Conservation (phyloP, 2,797 vertebrate species). For the Pseudomugil tenellus region DNA sequence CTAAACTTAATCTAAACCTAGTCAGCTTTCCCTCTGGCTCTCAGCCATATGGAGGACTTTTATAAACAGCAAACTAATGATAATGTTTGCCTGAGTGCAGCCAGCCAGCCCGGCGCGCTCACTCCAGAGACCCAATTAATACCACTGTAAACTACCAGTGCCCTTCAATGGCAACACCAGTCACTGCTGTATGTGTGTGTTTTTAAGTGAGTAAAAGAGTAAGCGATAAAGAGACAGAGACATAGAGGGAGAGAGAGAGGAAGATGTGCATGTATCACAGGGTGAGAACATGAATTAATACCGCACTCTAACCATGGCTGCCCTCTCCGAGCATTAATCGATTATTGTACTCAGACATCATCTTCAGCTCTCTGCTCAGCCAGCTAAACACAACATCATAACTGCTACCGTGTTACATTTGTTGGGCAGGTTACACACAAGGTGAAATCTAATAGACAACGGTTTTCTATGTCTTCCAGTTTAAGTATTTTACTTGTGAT, state of each 20-base stretch:
- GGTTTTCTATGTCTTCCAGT: background rate
- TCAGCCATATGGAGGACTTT: slow-evolving; percentile 41
- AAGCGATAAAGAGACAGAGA: too few relatives aligned
- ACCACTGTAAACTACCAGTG: slow-evolving; percentile 64
- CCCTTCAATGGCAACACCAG: slow-evolving; percentile 62
- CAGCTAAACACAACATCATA: slow-evolving; percentile 21
- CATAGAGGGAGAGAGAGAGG: background rate
- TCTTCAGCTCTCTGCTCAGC: slow-evolving; percentile 40
- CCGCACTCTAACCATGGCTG: slow-evolving; percentile 27
- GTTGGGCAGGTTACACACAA: background rate
- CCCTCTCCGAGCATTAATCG: slow-evolving; percentile 39
- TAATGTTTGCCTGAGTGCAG: slow-evolving; percentile 67
- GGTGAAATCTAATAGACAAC: background rate
- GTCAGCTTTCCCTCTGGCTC: slow-evolving; percentile 38
- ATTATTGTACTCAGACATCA: slow-evolving; percentile 46
- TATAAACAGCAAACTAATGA: slow-evolving; percentile 62
- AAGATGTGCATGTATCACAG: slow-evolving; percentile 31
- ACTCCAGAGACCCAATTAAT: slow-evolving; percentile 82
- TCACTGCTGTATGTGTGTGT: slow-evolving; percentile 20
- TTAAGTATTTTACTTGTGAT: background rate
- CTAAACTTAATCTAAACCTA: slow-evolving; percentile 27
- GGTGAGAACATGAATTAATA: slow-evolving; percentile 40
- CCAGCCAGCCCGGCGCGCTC: slow-evolving; percentile 62
- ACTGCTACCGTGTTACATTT: slow-evolving; percentile 10
- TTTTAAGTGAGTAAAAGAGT: background rate